Conservation (phyloP, 2,113 vertebrate genomes). For the Rhinolophus sinicus region DNA sequence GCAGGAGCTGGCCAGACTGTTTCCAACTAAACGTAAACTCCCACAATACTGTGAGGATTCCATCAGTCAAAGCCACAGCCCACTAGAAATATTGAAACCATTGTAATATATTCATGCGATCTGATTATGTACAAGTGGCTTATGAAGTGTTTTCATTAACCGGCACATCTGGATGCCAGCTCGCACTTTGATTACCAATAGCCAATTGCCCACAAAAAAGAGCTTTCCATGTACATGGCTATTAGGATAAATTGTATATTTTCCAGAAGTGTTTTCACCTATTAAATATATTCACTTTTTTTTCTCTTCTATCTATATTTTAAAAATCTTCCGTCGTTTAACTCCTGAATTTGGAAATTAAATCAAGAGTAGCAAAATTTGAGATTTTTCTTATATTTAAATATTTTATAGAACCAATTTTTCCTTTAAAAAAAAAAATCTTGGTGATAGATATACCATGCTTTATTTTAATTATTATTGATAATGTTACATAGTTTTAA, state of each 20-base stretch:
- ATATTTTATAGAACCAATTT: neutral
- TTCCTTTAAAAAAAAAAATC: neutral
- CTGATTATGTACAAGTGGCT: neutral
- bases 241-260: neutral
- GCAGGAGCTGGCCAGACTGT: neutral
- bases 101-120: neutral
- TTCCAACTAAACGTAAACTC: neutral
- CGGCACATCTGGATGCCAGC: neutral
- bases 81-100: constrained; percentile 21
- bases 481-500: neutral
- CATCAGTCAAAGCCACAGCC: constrained; percentile 38
- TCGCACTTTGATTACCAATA: neutral
- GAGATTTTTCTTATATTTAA: neutral
- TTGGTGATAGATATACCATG: neutral
- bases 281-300: neutral
- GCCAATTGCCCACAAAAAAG: neutral
- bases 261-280: neutral
- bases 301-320: neutral
- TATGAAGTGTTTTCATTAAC: constrained; percentile 10
- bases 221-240: neutral
- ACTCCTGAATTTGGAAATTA: neutral
- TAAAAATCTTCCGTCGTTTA: neutral
- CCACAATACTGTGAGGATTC: neutral
- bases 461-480: neutral
- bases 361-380: neutral